These are phyloP conservation scores for Metaphire vulgaris DNA, from an alignment of 1,140 invertebrate genomes.

Conservation along the genomic window DNA sequence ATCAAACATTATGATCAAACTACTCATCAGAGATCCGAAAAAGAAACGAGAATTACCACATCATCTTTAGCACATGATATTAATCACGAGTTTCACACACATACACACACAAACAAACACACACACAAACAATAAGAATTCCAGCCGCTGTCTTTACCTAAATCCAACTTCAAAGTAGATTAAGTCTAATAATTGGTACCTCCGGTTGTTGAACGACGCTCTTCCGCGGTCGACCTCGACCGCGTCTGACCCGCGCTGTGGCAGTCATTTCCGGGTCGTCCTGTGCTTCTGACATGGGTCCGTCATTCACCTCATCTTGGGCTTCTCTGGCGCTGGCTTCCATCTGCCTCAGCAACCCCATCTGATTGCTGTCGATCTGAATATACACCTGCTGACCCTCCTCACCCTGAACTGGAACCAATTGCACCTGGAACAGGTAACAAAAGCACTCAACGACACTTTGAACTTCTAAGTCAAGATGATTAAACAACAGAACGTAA, in stretches of 20 bases:
- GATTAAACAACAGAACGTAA: too few relatives aligned
- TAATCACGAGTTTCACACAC: not conserved
- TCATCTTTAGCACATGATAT: not conserved
- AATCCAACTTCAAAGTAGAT: too few relatives aligned
- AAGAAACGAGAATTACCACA: not conserved
- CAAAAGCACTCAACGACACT: too few relatives aligned
- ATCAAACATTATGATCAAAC: not conserved
- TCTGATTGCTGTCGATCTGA: not conserved
- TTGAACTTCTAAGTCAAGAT: too few relatives aligned
- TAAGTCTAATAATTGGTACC: too few relatives aligned
- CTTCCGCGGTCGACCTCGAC: not conserved
- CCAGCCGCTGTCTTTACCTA: too few relatives aligned
- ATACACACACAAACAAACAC: not conserved
- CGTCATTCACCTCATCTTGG: not conserved
- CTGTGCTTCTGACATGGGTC: not conserved
- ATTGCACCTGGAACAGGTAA: not conserved
- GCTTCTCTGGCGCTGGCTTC: not conserved
- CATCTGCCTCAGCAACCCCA: not conserved
- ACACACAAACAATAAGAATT: constrained; percentile 1
- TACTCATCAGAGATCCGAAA: not conserved
- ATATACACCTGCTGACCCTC: not conserved
- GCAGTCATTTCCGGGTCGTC: not conserved
- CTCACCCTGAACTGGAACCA: not conserved
- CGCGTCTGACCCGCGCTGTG: not conserved
- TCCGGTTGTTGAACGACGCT: not conserved